Percentiles rank a stretch among this genome's conserved stretches.
These are phyloP conservation scores for Achlya flavicornis DNA, from an alignment of 2,888 invertebrate species.

Conservation along the genomic window DNA sequence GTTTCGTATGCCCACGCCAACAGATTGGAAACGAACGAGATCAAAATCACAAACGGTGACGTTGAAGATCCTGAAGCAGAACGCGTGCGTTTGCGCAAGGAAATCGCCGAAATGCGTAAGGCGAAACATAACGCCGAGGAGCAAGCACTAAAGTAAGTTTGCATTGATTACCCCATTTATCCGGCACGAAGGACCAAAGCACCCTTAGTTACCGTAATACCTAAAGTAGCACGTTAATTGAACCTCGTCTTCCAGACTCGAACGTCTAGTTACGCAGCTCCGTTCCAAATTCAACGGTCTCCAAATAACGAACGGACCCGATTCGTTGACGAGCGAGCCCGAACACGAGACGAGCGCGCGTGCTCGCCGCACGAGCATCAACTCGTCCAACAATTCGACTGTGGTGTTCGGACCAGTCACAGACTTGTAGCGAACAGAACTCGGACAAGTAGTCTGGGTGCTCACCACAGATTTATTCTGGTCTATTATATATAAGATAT, in stretches of 20 bases:
- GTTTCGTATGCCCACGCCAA: background rate
- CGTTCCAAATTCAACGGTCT: conserved; percentile 78
- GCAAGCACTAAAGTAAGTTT: conserved; percentile 82
- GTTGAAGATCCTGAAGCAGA: conserved; percentile 77
- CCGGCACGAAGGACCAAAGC: conserved; percentile 18
- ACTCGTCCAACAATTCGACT: conserved; percentile 68
- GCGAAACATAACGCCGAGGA: conserved; percentile 84
- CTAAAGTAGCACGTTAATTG: conserved; percentile 38
- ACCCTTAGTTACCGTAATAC: conserved; percentile 9
- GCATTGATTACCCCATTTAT: conserved; percentile 15
- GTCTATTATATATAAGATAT: conserved; percentile 54
- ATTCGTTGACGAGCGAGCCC: conserved; percentile 72
- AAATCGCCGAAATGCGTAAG: conserved; percentile 82
- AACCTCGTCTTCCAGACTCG: conserved; percentile 78
- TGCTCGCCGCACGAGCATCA: conserved; percentile 63
- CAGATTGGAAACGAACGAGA: conserved; percentile 64
- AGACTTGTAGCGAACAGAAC: conserved; percentile 80
- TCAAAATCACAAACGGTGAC: conserved; percentile 65
- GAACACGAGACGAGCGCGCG: conserved; percentile 66
- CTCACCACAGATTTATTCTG: conserved; percentile 62
- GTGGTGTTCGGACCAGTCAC: conserved; percentile 86
- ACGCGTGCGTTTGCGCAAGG: conserved; percentile 80
- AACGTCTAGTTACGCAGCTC: conserved; percentile 83
- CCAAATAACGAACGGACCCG: conserved; percentile 70
- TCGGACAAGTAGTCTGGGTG: conserved; percentile 47